Conservation (phyloP, 2,888 invertebrate genomes). For the Pyrrhosoma nymphula region DNA sequence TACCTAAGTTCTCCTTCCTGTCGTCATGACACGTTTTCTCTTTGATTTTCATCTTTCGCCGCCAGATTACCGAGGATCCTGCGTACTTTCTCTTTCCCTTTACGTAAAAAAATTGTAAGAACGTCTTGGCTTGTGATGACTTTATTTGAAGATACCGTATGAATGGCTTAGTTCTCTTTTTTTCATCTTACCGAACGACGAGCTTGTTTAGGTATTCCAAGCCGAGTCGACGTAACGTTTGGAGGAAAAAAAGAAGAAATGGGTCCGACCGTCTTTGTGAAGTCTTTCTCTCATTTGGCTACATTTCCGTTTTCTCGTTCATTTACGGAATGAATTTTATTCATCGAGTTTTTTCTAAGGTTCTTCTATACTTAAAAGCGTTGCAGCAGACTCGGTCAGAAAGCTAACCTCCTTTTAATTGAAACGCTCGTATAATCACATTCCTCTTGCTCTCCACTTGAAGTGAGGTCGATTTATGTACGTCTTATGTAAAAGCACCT, state of each 20-base stretch:
- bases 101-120: neutral
- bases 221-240: neutral
- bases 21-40: neutral
- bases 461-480: neutral
- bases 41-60: neutral
- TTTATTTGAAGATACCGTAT: slow-evolving; percentile 11
- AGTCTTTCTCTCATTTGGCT: neutral
- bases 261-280: neutral
- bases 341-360: neutral
- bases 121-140: neutral
- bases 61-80: neutral
- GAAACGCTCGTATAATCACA: neutral
- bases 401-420: neutral
- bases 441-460: neutral
- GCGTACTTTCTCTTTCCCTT: neutral
- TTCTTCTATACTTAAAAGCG: neutral
- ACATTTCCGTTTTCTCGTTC: neutral
- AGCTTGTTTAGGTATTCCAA: neutral
- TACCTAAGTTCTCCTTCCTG: neutral
- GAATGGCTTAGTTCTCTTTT: neutral
- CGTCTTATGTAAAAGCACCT: neutral
- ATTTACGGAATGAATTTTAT: neutral
- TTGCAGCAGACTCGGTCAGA: neutral
- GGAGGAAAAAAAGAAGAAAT: neutral
- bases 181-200: neutral